phyloP scores from a whole-genome alignment of 2,113 vertebrate genomes.

The Tragelaphus strepsiceros region DNA sequence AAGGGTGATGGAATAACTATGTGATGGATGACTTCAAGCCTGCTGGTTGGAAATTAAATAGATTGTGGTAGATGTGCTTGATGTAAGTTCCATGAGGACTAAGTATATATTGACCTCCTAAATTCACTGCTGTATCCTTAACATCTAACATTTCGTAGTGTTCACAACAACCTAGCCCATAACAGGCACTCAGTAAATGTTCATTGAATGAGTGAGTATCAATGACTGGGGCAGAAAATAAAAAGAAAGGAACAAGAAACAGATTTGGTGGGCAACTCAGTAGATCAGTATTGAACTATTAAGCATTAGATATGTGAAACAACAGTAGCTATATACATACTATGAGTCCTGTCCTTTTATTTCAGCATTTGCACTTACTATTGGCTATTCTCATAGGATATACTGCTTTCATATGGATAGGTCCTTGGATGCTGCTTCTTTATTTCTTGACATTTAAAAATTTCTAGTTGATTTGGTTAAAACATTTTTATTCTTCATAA shows the following conservation, averaged over 20 bases:
- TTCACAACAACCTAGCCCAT: neutral
- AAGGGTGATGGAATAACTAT: neutral
- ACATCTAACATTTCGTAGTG: neutral
- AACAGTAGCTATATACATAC: neutral
- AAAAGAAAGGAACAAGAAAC: neutral
- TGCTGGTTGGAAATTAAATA: neutral
- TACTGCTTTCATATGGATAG: neutral
- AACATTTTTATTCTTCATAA: neutral
- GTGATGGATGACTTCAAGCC: neutral
- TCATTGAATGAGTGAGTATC: neutral
- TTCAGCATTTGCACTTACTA: neutral
- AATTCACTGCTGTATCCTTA: neutral
- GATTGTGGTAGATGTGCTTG: neutral
- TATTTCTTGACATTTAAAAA: neutral
- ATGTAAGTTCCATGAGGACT: neutral
- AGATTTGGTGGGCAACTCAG: neutral
- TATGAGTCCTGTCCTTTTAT: neutral
- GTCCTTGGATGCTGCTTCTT: neutral
- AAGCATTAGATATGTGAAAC: neutral
- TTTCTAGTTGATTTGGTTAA: neutral
- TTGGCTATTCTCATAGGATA: neutral
- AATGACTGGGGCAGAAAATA: neutral
- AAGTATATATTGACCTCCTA: neutral
- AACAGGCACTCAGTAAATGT: neutral
- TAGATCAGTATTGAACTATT: neutral